Conservation (phyloP, 2,888 invertebrate genomes). For the Hoplodrina ambigua region DNA sequence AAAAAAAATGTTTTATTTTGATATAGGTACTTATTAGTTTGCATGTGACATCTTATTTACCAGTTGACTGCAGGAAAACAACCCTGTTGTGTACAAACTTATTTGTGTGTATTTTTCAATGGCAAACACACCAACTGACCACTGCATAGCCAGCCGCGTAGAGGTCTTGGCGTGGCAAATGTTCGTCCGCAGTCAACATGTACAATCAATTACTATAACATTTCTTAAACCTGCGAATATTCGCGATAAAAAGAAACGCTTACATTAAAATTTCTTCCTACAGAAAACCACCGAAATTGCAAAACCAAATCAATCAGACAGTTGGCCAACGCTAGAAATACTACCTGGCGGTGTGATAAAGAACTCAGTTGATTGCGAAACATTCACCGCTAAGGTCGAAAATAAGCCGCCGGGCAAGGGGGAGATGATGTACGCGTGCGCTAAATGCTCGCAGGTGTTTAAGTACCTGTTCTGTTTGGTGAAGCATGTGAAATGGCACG, state of each 20-base stretch:
- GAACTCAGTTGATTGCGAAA: slow-evolving; percentile 72
- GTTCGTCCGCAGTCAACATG: too few species aligned
- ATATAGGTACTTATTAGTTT: not conserved
- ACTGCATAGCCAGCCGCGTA: too few species aligned
- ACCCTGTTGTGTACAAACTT: too few species aligned
- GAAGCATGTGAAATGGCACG: slow-evolving; percentile 84
- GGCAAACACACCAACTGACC: too few species aligned
- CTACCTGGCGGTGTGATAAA: slow-evolving; percentile 85
- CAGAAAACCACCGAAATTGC: slow-evolving; percentile 48
- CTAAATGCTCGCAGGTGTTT: slow-evolving; percentile 83
- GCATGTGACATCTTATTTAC: not conserved
- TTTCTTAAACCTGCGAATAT: not conserved
- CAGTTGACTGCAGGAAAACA: too few species aligned
- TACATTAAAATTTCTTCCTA: not conserved
- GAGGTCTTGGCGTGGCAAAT: too few species aligned
- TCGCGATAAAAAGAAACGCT: not conserved
- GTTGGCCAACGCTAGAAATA: slow-evolving; percentile 86
- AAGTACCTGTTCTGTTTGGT: slow-evolving; percentile 80
- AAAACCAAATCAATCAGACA: slow-evolving; percentile 68
- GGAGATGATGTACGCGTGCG: slow-evolving; percentile 84
- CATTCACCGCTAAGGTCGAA: slow-evolving; percentile 23
- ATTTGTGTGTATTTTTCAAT: too few species aligned
- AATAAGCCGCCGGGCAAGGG: slow-evolving; percentile 42
- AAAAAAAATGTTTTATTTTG: not conserved
- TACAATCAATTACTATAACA: not conserved